Evolutionary conservation across 1,140 invertebrate genomes (phyloP).

Genomic region (Dendrolimus punctatus): DNA sequence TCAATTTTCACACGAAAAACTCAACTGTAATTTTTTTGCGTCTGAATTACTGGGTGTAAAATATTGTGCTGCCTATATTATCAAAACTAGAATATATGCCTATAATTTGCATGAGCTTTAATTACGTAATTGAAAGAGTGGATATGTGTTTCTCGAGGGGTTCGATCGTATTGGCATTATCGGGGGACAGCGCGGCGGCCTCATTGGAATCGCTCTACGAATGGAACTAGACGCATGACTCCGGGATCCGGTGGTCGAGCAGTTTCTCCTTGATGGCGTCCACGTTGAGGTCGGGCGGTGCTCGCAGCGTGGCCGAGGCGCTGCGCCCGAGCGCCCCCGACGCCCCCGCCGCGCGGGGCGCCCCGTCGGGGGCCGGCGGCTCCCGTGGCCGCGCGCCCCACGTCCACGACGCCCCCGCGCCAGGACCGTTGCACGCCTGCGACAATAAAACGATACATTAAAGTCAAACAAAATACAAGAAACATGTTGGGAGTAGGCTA

Average conservation of each 20-base stretch:
- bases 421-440: constrained; percentile 56
- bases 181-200: not conserved
- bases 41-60: no score
- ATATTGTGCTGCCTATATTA: no score
- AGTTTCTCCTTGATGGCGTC: constrained; percentile 83
- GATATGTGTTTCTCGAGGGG: no score
- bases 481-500: not conserved
- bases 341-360: constrained; percentile 52
- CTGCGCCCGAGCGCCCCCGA: constrained; percentile 36
- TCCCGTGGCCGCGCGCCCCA: constrained; percentile 59
- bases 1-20: no score
- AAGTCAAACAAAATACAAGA: not conserved
- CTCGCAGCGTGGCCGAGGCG: constrained; percentile 40
- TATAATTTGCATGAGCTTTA: no score
- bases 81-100: no score
- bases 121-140: no score
- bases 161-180: not conserved
- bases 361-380: constrained; percentile 39
- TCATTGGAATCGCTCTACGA: not conserved
- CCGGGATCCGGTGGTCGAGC: constrained; percentile 81
- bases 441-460: constrained; percentile 3
- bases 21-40: no score
- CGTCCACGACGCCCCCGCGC: constrained; percentile 50
- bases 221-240: constrained; percentile 79
- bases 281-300: constrained; percentile 72